These are phyloP conservation scores for Leucoraja ocellata DNA, from an alignment of 2,797 vertebrate genomes.

Conservation along the genomic window DNA sequence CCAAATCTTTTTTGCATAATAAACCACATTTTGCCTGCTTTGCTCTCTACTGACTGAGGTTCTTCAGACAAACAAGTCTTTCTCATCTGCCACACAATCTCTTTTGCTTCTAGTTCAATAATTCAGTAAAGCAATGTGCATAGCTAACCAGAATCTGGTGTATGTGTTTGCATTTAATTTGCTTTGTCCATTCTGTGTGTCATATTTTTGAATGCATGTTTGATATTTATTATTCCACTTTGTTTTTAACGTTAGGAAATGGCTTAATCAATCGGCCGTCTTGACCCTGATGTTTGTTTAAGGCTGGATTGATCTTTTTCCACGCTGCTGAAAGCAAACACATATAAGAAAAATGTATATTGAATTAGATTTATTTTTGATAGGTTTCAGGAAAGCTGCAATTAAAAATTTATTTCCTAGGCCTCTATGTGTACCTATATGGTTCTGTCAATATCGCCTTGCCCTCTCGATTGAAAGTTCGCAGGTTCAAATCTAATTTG, in stretches of 20 bases:
- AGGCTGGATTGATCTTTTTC: not conserved
- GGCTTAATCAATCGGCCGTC: not conserved
- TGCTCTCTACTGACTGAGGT: not conserved
- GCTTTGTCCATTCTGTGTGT: not conserved
- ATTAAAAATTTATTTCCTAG: not conserved
- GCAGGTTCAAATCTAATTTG: not conserved
- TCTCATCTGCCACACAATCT: not conserved
- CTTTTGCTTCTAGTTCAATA: not conserved
- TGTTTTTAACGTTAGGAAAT: not conserved
- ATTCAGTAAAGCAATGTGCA: not conserved
- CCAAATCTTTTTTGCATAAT: not conserved
- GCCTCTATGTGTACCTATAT: not conserved
- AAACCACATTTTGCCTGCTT: not conserved
- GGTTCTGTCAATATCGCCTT: not conserved
- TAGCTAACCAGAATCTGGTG: not conserved
- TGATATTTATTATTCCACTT: not conserved
- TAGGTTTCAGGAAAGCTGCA: not conserved
- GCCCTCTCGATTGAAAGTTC: not conserved
- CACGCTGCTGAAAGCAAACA: not conserved
- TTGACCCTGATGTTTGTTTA: not conserved
- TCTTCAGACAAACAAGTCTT: not conserved
- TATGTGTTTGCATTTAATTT: not conserved
- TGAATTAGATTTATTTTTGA: not conserved
- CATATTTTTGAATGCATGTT: not conserved
- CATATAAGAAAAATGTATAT: not conserved